Base-by-base conservation (phyloP, 2,113 vertebrate species). In the Melanerpes formicivorus region DNA sequence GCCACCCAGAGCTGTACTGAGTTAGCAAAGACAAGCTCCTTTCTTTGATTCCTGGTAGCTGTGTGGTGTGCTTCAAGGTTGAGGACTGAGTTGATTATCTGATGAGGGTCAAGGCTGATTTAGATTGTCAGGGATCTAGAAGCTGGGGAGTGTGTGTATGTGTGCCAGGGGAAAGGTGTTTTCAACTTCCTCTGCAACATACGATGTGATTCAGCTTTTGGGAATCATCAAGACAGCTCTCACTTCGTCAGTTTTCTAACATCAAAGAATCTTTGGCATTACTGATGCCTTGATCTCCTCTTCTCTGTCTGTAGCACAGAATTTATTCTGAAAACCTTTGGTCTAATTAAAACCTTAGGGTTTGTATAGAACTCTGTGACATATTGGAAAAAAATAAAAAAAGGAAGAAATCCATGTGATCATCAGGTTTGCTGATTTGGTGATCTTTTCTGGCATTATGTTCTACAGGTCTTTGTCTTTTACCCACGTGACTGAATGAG, bases 301-400 rank as follows among this genome's bases (percentile, higher is more conserved):
- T 91, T 91, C 75, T 93, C 48, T 88, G 46, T 84, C 77, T 95
- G 82, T 80, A 91, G 29, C 80, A 74, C 69, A 77, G 65, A 63
- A 18, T 79, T 90, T 90, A 80, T 87, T 83, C 60, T 85, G 69
- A 83, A 94, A 88, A 5, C 6, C 62, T 93, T 56, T 86, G 44
- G 58, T 80, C 69, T 95, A 95, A 93, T 95, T 94, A 93, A 96
- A 95, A 91, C 90, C 77, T 93, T 91, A 74, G 93, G 37, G 26
- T 77, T 80, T 85, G 25, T 64, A 71, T 40, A 22, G 85, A 93
- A 67, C 60, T 59, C 59, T 64, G 34, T 52, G 21, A 77, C 82
- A 59, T 19, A 16, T 73, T 40, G 40, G 40, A 10, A 11, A 37
- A 17, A 48, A 48, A 48, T 8, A 48, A 48, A 48, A 48, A 87